Conservation (phyloP, 2,888 invertebrate species). For the Pharmacophagus antenor region DNA sequence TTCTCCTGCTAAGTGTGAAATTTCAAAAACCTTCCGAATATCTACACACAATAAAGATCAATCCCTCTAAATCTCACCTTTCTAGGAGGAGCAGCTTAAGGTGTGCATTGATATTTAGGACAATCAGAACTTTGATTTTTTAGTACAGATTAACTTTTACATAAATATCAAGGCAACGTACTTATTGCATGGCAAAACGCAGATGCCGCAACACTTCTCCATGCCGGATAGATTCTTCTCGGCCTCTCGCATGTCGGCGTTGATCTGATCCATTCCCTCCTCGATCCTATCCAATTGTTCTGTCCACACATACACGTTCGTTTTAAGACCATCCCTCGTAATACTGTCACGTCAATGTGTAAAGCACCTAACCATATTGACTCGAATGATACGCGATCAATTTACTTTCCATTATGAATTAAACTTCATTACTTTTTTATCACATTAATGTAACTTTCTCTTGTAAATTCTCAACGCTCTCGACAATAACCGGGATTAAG, state of each 20-base stretch:
- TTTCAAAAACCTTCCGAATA: too few relatives aligned
- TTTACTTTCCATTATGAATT: slow-evolving; percentile 36
- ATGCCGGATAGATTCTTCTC: slow-evolving; percentile 99
- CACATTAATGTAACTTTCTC: slow-evolving; percentile 31
- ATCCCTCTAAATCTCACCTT: too few relatives aligned
- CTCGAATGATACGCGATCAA: slow-evolving; percentile 30
- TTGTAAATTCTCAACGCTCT: slow-evolving; percentile 81
- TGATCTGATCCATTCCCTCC: slow-evolving; percentile 99
- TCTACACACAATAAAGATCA: too few relatives aligned
- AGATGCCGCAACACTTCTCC: slow-evolving; percentile 99
- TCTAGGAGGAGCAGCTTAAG: too few relatives aligned
- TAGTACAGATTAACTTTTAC: not conserved
- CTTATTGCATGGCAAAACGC: slow-evolving; percentile 99
- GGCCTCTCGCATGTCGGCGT: slow-evolving; percentile 99
- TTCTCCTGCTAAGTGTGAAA: too few relatives aligned
- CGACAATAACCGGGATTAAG: slow-evolving; percentile 73
- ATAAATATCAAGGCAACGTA: slow-evolving; percentile 70
- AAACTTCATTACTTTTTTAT: slow-evolving; percentile 31
- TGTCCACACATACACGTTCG: slow-evolving; percentile 74
- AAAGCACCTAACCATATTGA: slow-evolving; percentile 58
- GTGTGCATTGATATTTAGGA: too few relatives aligned
- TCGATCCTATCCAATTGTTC: slow-evolving; percentile 99
- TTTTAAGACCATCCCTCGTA: slow-evolving; percentile 55
- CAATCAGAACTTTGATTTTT: too few relatives aligned
- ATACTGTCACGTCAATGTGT: slow-evolving; percentile 47